Percentiles rank a stretch among this genome's conserved stretches.
These are phyloP conservation scores for Clinocottus analis DNA, from an alignment of 2,113 vertebrate genomes.

Conservation along the genomic window DNA sequence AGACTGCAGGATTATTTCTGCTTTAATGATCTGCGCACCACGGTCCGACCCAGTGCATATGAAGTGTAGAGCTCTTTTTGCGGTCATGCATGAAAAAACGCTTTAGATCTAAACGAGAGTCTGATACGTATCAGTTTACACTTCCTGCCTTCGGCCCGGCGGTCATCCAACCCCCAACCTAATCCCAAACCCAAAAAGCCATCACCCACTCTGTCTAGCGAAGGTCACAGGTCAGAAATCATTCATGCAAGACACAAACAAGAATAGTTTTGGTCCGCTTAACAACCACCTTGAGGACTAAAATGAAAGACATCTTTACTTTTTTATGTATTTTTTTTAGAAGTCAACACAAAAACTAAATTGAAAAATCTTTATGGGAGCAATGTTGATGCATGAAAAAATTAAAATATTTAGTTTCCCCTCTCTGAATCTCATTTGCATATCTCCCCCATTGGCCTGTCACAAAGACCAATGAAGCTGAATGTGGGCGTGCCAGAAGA, in stretches of 20 bases:
- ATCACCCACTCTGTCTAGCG: slow-evolving; percentile 43
- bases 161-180: slow-evolving; percentile 61
- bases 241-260: slow-evolving; percentile 55
- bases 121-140: slow-evolving; percentile 73
- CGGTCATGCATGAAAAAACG: slow-evolving; percentile 71
- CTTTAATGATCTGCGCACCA: slow-evolving; percentile 66
- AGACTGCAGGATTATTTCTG: slow-evolving; percentile 61
- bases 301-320: not conserved
- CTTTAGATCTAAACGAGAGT: slow-evolving; percentile 77
- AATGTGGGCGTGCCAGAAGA: slow-evolving; percentile 69
- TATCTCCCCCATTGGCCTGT: slow-evolving; percentile 62
- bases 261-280: slow-evolving; percentile 7
- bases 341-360: not conserved
- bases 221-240: slow-evolving; percentile 71
- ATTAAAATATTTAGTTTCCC: slow-evolving; percentile 32
- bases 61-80: slow-evolving; percentile 64
- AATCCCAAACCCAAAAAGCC: slow-evolving; percentile 53
- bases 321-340: not conserved
- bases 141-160: slow-evolving; percentile 68
- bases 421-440: slow-evolving; percentile 64
- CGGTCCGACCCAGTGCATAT: slow-evolving; percentile 45
- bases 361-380: not conserved
- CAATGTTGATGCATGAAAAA: slow-evolving; percentile 23
- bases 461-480: slow-evolving; percentile 74
- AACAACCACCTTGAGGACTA: slow-evolving; percentile 1